Evolutionary conservation across 2,888 invertebrate genomes (phyloP), one percentile per base, ranked within the genome.

Genomic region (Drosophila infuscata): DNA sequence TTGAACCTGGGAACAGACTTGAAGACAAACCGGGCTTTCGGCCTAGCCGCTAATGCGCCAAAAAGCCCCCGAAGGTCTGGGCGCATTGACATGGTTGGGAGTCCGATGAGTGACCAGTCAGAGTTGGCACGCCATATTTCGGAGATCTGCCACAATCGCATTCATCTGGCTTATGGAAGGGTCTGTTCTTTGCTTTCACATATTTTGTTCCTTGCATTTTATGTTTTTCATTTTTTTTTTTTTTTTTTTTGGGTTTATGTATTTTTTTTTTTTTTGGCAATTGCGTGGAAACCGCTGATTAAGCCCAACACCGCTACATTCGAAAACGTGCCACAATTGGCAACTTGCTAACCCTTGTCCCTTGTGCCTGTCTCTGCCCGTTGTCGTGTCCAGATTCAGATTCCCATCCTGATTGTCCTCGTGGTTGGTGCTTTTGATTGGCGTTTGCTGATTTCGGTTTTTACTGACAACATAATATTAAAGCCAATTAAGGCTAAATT

Each of bases 401-500:
- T 88, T 81, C 81, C 63, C 72, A 73, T 54, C 68, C 62, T 58
- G 68, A 76, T 79, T 79, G 76, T 79, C 76, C 60, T 51, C 63
- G 46, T 57, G 53, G 70, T 68, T 82, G 86, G 72, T 78, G 73
- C 82, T 86, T 85, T 85, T 86, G 86, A 86, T 88, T 86, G 80
- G 80, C 77, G 83, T 86, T 73, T 75, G 69, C 69, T 78, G 80
- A 80, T 81, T 81, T 80, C 70, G 66, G 66, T 60, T 67, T 74
- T 81, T 66, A 76, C 89, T 85, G 88, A 87, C 89, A 89, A 88
- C 89, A 89, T 89, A 90, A 89, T 89, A 89, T 89, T 89, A 89
- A 82, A 86, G 82, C 90, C 89, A 89, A 89, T 89, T 89, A 89
- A 83, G 88, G 89, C 75, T 83, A 89, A 90, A 89, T 89, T 89